These are phyloP conservation scores for Hydrozoanthus tunicans DNA, from an alignment of 64 coral and sea anemone species.

Conservation along the genomic window DNA sequence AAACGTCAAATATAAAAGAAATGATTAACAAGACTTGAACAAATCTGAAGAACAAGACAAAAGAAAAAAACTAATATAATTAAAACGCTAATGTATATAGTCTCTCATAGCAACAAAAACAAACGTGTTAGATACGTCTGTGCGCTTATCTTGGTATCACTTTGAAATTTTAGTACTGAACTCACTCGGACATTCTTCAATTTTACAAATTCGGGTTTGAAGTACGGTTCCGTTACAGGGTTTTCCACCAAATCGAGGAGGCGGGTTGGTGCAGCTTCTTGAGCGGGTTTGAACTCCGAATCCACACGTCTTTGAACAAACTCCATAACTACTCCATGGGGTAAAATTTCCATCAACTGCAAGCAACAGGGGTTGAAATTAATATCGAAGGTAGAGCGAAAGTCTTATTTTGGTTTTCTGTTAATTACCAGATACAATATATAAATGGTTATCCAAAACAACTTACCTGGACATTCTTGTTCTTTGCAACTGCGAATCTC, in stretches of 20 bases:
- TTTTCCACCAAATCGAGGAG: not conserved
- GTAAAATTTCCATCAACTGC: not conserved
- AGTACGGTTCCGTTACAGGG: not conserved
- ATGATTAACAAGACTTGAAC: too few relatives aligned
- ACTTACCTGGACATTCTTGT: not conserved
- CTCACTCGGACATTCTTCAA: not conserved
- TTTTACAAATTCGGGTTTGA: not conserved
- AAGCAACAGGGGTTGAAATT: not conserved
- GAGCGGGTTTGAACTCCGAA: not conserved
- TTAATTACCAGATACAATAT: not conserved
- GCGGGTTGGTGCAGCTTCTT: constrained; percentile 10
- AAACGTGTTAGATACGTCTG: not conserved
- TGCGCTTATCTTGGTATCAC: not conserved
- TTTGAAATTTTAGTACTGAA: not conserved
- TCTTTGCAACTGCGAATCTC: not conserved
- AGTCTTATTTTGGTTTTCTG: too few relatives aligned
- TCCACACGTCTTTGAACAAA: not conserved
- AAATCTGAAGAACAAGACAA: too few relatives aligned
- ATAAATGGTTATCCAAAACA: not conserved
- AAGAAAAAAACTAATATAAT: too few relatives aligned
- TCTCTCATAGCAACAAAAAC: not conserved
- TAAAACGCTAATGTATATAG: too few relatives aligned
- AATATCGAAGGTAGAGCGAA: too few relatives aligned
- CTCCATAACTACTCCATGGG: not conserved
- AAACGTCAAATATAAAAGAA: too few relatives aligned